Evolutionary conservation across 2,888 invertebrate genomes (phyloP), one percentile per base, ranked within the genome.

Genomic region (Galeopsomyia nigrocyanea): DNA sequence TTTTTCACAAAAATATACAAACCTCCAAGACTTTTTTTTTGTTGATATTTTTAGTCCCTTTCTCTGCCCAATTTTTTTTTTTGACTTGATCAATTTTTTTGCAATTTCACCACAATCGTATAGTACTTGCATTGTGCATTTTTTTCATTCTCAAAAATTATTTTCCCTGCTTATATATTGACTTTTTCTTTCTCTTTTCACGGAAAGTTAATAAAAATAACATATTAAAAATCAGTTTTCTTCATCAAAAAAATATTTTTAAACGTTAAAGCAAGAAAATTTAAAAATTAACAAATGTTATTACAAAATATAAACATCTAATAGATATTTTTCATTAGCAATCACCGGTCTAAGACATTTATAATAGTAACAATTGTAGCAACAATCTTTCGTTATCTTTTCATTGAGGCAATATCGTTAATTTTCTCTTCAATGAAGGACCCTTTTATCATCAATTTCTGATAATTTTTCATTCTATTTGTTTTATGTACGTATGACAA

Each of bases 1-100:
- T 82, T 80, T 82, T 80, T 77, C 75, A 77, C 80, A 77, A 80
- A 80, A 81, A 82, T 83, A 79, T 83, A 84, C 81, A 82, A 73
- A 73, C 67, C 70, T 71, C 63, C 75, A 71, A 73, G 68, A 75
- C 68, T 68, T 46, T 46, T 65, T 26, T 26, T 26, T 26, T 22
- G 51, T 26, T 22, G 51, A 60, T 73, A 53, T 66, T 68, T 65
- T 65, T 53, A 68, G 58, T 61, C 67, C 64, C 17, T 53, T 67
- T 70, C n/a, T 51, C 71, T 69, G 69, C 21, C 61, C 55, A 65
- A 68, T 67, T 69, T 50, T 50, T 69, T 50, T n/a, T n/a, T n/a
- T n/a, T n/a, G 19, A 68, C 49, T 72, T 16, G 49, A 72, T 58
- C 47, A 66, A 53, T 61, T 72, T 21, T 51, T 26, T 26, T 26